Percentiles rank a stretch among this genome's conserved stretches.
Evolutionary conservation across 2,797 vertebrate genomes (phyloP).

Genomic region (Pteronotus mesoamericanus): DNA sequence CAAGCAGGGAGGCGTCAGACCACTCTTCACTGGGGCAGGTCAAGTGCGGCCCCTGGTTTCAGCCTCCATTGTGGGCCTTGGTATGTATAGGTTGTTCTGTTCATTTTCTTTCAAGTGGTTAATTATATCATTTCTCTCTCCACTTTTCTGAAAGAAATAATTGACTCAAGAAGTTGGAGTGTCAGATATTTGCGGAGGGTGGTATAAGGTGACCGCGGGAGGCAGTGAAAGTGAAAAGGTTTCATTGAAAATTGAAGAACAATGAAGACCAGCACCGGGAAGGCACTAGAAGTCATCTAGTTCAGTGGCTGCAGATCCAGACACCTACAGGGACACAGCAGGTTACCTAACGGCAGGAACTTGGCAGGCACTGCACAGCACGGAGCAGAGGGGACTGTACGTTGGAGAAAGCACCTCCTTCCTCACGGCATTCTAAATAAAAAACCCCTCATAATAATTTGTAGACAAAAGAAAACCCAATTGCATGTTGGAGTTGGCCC

Average conservation of each 20-base stretch:
- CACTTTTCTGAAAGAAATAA: constrained; percentile 43
- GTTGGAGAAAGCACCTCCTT: background rate
- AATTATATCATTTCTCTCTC: constrained; percentile 13
- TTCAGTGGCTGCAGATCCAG: background rate
- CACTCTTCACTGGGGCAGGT: background rate
- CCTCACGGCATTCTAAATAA: background rate
- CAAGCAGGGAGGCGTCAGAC: background rate
- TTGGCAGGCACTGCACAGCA: background rate
- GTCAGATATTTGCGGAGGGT: background rate
- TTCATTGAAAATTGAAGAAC: background rate
- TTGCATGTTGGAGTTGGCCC: background rate
- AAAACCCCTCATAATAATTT: background rate
- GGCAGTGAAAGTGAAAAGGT: background rate
- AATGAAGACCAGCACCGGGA: background rate
- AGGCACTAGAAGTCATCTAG: background rate
- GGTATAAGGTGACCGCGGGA: background rate
- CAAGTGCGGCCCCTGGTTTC: background rate
- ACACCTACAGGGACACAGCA: background rate
- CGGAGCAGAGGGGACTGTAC: background rate
- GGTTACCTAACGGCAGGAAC: background rate
- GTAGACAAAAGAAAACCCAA: constrained; percentile 39
- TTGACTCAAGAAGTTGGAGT: constrained; percentile 10
- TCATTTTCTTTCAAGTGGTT: constrained; percentile 32
- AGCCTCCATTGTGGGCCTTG: background rate
- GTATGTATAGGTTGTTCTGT: background rate